These are phyloP conservation scores for Eucera pruinosa DNA, from an alignment of 2,888 invertebrate species.

Conservation along the genomic window DNA sequence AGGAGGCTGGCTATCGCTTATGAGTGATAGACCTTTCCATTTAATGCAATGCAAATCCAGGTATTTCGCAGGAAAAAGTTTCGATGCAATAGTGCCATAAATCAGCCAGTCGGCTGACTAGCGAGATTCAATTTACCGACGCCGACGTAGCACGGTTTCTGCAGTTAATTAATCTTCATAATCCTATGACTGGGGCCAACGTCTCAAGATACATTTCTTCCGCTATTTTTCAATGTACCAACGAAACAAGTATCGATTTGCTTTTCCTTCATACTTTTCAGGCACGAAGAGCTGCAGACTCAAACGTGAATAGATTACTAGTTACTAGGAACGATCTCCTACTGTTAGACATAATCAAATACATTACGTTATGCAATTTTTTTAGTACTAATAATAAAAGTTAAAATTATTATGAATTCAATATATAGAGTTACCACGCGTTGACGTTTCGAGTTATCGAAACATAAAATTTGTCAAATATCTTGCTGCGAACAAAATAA, in stretches of 20 bases:
- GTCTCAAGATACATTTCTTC: conserved; percentile 45
- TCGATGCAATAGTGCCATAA: conserved; percentile 72
- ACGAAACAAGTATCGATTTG: conserved; percentile 28
- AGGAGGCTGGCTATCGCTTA: conserved; percentile 38
- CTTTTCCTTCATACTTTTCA: background rate
- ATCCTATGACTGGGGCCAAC: conserved; percentile 66
- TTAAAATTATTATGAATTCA: too few species aligned
- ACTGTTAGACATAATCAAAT: too few species aligned
- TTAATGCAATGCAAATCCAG: conserved; percentile 69
- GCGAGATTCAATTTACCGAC: conserved; percentile 77
- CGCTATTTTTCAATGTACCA: conserved; percentile 20
- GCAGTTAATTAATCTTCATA: conserved; percentile 81
- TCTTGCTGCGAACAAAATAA: too few species aligned
- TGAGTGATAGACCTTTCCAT: conserved; percentile 52
- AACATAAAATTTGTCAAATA: too few species aligned
- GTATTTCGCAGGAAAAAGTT: conserved; percentile 63
- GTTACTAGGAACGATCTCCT: too few species aligned
- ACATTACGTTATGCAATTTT: too few species aligned
- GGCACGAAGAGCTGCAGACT: background rate
- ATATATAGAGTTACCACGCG: too few species aligned
- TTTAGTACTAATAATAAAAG: too few species aligned
- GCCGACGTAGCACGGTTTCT: conserved; percentile 73
- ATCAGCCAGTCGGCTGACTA: conserved; percentile 72
- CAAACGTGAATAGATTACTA: background rate
- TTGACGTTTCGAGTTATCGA: too few species aligned